phyloP scores from a whole-genome alignment of 2,797 vertebrate species.

The Peromyscus aztecus region DNA sequence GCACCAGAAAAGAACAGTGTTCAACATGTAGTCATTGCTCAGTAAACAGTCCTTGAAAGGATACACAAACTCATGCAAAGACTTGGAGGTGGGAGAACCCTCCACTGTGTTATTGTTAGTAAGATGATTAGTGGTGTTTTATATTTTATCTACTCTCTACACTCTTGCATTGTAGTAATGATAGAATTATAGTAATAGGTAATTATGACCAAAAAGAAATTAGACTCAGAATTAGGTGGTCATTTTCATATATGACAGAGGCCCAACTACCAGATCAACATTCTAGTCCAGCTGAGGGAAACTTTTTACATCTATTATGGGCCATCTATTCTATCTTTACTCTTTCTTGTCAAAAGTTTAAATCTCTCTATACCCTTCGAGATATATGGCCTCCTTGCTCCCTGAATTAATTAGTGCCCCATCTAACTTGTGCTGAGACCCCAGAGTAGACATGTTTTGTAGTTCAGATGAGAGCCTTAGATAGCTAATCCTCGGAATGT shows the following conservation, averaged over 20 bases:
- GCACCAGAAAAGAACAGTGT: neutral
- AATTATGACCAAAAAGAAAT: conserved; percentile 64
- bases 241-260: conserved; percentile 55
- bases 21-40: neutral
- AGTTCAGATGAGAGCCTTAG: conserved; percentile 9
- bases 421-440: neutral
- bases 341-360: neutral
- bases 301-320: neutral
- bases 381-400: neutral
- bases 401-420: neutral
- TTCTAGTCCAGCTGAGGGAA: neutral
- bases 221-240: neutral
- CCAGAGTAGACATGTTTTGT: neutral
- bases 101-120: neutral
- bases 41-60: neutral
- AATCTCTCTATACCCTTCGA: neutral
- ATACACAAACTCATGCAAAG: neutral
- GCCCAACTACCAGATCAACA: neutral
- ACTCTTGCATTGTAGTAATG: conserved; percentile 66
- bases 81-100: neutral
- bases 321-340: neutral
- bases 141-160: conserved; percentile 51
- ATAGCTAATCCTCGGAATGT: neutral
- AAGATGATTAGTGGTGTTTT: conserved; percentile 52
- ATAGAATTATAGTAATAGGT: conserved; percentile 64